phyloP scores from a whole-genome alignment of 2,888 invertebrate genomes.

The Carpatolechia fugitivella region DNA sequence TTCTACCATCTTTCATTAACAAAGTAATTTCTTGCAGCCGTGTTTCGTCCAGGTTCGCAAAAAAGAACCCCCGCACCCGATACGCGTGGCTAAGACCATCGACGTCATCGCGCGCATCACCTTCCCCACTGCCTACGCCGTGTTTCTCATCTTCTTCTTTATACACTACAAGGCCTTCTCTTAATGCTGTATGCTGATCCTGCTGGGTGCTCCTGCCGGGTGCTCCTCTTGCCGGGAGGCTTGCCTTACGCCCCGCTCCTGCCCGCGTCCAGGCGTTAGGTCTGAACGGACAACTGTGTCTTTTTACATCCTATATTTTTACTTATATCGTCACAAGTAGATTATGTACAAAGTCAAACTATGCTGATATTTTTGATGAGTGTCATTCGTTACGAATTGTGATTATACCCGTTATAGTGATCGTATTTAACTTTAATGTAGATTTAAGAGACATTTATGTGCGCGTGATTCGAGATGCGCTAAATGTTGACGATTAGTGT shows the following conservation, averaged over 20 bases:
- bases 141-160: slow-evolving; percentile 97
- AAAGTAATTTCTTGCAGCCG: slow-evolving; percentile 81
- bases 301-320: slow-evolving; percentile 44
- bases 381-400: slow-evolving; percentile 53
- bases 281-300: slow-evolving; percentile 49
- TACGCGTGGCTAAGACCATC: slow-evolving; percentile 95
- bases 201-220: slow-evolving; percentile 20
- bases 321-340: slow-evolving; percentile 45
- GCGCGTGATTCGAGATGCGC: slow-evolving; percentile 48
- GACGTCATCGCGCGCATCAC: slow-evolving; percentile 96
- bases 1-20: slow-evolving; percentile 64
- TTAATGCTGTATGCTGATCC: slow-evolving; percentile 68
- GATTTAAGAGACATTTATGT: slow-evolving; percentile 37
- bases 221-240: background rate
- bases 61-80: slow-evolving; percentile 95
- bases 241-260: slow-evolving; percentile 32
- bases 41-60: slow-evolving; percentile 92
- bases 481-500: slow-evolving; percentile 32
- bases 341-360: slow-evolving; percentile 39
- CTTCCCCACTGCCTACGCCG: slow-evolving; percentile 94
- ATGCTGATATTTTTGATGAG: slow-evolving; percentile 48
- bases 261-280: slow-evolving; percentile 41
- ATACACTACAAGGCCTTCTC: slow-evolving; percentile 94
- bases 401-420: slow-evolving; percentile 50
- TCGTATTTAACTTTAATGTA: slow-evolving; percentile 39